phyloP scores from a whole-genome alignment of 1,140 invertebrate species.

The Holotrichia oblita region DNA sequence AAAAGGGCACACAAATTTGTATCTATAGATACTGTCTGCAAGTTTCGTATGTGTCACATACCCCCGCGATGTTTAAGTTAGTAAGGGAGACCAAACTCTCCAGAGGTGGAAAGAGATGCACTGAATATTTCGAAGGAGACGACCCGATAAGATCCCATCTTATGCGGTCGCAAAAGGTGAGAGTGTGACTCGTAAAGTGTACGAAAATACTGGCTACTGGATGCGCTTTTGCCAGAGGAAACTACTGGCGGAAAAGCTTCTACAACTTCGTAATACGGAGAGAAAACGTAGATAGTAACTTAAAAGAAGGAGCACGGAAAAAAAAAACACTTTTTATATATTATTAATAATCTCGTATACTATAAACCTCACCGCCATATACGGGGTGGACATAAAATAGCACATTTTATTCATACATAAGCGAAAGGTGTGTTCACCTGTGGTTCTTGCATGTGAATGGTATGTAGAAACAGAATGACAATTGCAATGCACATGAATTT shows the following conservation, averaged over 20 bases:
- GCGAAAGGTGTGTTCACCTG: constrained; percentile 18
- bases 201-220: constrained; percentile 51
- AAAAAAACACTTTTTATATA: constrained; percentile 25
- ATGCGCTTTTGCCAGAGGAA: constrained; percentile 27
- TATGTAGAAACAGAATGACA: not conserved
- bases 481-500: constrained; percentile 27
- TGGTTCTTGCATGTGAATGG: not conserved
- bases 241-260: not conserved
- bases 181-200: constrained; percentile 49
- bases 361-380: constrained; percentile 37
- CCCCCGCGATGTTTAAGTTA: constrained; percentile 51
- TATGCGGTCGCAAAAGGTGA: constrained; percentile 49
- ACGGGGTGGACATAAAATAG: constrained; percentile 14
- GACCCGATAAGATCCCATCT: constrained; percentile 46
- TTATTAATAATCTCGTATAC: constrained; percentile 35
- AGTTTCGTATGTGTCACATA: constrained; percentile 44
- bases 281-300: not conserved
- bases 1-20: constrained; percentile 51
- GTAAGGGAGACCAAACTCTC: constrained; percentile 46
- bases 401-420: constrained; percentile 27
- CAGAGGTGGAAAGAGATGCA: constrained; percentile 45
- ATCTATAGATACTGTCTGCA: constrained; percentile 48
- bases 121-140: constrained; percentile 44
- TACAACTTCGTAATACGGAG: not conserved
- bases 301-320: not conserved